Evolutionary conservation across 2,888 invertebrate species (phyloP).

Genomic region (Cephus runcator): DNA sequence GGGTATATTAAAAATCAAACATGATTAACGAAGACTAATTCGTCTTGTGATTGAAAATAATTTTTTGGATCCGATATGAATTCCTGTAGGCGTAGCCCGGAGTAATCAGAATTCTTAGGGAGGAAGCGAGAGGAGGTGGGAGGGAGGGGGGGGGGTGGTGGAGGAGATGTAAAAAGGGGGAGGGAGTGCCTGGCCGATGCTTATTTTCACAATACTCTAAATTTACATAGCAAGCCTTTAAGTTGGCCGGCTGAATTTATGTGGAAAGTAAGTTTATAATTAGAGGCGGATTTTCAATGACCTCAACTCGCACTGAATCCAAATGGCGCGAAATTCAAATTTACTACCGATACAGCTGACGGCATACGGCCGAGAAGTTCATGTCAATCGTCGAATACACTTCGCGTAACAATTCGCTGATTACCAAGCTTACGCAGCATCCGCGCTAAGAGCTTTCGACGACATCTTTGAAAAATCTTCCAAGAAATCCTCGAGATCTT

Average conservation of each 20-base stretch:
- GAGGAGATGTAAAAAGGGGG: neutral
- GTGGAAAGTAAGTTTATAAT: neutral
- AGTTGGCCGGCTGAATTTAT: neutral
- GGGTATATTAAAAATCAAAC: neutral
- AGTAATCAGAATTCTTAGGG: neutral
- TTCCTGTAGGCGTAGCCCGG: neutral
- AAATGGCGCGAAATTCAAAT: neutral
- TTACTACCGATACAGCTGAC: neutral
- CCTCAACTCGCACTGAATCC: neutral
- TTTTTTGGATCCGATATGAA: neutral
- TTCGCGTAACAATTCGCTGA: neutral
- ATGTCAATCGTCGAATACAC: neutral
- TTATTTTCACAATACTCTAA: conserved; percentile 5
- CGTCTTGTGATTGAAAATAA: neutral
- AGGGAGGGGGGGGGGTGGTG: too few species aligned
- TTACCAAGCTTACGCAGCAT: neutral
- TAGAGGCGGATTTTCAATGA: neutral
- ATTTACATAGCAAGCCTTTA: neutral
- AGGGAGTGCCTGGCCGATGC: neutral
- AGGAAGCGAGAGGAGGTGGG: neutral
- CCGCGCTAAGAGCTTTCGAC: neutral
- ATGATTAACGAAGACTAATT: neutral
- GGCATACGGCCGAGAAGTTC: neutral
- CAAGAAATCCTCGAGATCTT: neutral
- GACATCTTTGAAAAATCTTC: too few species aligned